Conservation (phyloP, 64 coral and sea anemone species). For the Hydrozoanthus tunicans region DNA sequence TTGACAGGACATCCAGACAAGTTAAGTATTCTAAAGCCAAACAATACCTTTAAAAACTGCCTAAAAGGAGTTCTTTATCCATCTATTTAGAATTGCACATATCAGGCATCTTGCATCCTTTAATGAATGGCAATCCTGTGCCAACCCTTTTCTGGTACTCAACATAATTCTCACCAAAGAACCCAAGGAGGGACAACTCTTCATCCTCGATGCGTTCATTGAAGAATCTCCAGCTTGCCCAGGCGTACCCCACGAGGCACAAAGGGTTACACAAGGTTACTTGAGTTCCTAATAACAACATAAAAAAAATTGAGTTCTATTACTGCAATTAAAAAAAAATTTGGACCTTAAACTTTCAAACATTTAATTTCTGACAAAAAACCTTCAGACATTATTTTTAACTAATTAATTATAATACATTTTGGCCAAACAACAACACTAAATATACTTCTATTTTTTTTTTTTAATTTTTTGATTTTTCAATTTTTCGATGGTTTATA, state of each 20-base stretch:
- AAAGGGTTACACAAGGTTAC: conserved; percentile 81
- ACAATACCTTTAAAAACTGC: too few species aligned
- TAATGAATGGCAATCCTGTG: conserved; percentile 90
- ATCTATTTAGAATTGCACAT: not conserved
- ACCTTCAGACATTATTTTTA: too few species aligned
- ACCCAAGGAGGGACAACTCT: conserved; percentile 73
- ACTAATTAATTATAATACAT: too few species aligned
- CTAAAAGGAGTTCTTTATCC: too few species aligned
- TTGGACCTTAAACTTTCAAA: too few species aligned
- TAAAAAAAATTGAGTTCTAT: not conserved
- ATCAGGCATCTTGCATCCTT: conserved; percentile 52
- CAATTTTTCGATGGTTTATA: too few species aligned
- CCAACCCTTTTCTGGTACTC: conserved; percentile 88
- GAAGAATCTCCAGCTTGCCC: conserved; percentile 96
- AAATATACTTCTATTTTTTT: too few species aligned
- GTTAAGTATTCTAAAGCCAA: too few species aligned
- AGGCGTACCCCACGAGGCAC: conserved; percentile 79
- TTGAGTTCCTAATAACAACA: conserved; percentile 77
- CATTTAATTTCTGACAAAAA: too few species aligned
- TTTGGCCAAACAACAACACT: too few species aligned
- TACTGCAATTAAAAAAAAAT: not conserved
- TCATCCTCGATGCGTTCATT: conserved; percentile 86
- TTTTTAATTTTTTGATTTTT: too few species aligned
- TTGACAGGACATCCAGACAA: too few species aligned
- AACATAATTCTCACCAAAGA: conserved; percentile 91